Evolutionary conservation across 2,113 vertebrate species (phyloP).

Genomic region (Butastur rufipennis): DNA sequence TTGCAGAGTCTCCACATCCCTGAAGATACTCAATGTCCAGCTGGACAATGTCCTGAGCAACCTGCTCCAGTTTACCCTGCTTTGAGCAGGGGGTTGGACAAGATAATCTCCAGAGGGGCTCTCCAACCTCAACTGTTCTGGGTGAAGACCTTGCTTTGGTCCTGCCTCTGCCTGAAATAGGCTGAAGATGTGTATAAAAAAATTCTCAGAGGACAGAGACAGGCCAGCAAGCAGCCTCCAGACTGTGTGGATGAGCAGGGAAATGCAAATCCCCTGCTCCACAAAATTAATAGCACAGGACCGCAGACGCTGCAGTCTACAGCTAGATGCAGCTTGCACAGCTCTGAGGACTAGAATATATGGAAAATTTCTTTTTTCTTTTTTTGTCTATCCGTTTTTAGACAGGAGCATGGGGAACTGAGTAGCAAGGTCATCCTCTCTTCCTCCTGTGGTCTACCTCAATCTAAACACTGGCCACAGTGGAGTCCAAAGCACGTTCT

Average conservation of each 20-base stretch:
- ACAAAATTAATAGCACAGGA: not conserved
- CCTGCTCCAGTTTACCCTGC: not conserved
- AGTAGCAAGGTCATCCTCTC: constrained; percentile 15
- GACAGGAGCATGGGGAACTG: constrained; percentile 2
- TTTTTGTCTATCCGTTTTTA: constrained; percentile 25
- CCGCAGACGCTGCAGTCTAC: not conserved
- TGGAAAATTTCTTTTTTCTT: not conserved
- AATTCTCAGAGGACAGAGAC: not conserved
- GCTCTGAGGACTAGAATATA: not conserved
- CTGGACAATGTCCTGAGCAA: not conserved
- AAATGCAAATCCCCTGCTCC: not conserved
- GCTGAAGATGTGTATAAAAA: not conserved
- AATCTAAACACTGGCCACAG: constrained; percentile 14
- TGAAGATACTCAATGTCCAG: not conserved
- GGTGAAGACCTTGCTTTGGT: not conserved
- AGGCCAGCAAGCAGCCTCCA: not conserved
- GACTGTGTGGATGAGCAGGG: not conserved
- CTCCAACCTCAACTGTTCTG: accelerated
- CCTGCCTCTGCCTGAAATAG: not conserved
- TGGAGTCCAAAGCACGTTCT: constrained; percentile 53
- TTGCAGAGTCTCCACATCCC: not conserved
- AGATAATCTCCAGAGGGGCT: not conserved
- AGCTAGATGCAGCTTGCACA: not conserved
- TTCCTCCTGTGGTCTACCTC: constrained; percentile 51
- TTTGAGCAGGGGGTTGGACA: not conserved